Percentiles rank a stretch among this genome's conserved stretches.
Evolutionary conservation across 2,888 invertebrate genomes (phyloP).

Genomic region (Pterostichus niger): DNA sequence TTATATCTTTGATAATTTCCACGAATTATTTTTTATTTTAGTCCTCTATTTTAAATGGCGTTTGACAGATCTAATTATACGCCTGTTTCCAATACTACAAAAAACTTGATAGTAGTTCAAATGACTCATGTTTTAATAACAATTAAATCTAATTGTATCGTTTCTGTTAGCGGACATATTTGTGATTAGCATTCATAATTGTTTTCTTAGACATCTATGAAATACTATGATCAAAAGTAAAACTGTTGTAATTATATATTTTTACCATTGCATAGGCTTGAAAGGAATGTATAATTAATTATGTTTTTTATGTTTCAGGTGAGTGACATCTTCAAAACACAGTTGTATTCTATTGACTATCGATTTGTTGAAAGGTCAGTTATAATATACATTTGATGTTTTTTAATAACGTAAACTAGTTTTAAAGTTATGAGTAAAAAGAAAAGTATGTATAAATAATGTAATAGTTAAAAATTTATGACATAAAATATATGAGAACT

Average conservation of each 20-base stretch:
- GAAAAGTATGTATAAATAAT: conserved; percentile 5
- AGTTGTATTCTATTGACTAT: not conserved
- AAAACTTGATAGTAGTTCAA: conserved; percentile 15
- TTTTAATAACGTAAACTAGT: not conserved
- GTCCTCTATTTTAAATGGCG: conserved; percentile 23
- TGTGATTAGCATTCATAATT: conserved; percentile 54
- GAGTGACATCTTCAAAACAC: conserved; percentile 13
- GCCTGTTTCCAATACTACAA: conserved; percentile 30
- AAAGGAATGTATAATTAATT: conserved; percentile 43
- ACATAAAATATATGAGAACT: not conserved
- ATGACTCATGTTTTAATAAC: conserved; percentile 52
- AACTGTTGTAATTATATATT: conserved; percentile 43
- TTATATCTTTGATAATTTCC: conserved; percentile 22
- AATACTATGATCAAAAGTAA: conserved; percentile 33
- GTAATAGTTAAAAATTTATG: conserved; percentile 12
- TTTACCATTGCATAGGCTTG: conserved; percentile 12
- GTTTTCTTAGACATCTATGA: conserved; percentile 49
- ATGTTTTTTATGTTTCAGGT: conserved; percentile 43
- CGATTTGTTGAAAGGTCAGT: conserved; percentile 34
- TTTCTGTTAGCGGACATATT: conserved; percentile 22
- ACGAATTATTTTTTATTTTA: not conserved
- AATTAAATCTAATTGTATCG: conserved; percentile 27
- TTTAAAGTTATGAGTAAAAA: not conserved
- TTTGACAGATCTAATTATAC: conserved; percentile 39
- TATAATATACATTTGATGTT: too few relatives aligned